These are phyloP conservation scores for Conchocele bisecta DNA, from an alignment of 2,888 invertebrate species.

Conservation along the genomic window DNA sequence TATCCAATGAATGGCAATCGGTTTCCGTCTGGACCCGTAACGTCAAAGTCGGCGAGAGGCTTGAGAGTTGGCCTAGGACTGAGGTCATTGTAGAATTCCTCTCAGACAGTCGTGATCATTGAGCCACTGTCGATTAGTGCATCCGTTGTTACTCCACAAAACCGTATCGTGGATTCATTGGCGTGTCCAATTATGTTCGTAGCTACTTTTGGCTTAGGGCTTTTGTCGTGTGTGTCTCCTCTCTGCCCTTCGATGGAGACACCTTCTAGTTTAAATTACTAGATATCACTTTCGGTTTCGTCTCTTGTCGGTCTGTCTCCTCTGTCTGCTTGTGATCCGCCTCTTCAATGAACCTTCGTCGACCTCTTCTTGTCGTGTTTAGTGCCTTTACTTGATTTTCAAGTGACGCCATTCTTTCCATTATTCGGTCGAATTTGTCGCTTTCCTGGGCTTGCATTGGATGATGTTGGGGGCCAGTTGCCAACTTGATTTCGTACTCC, in stretches of 20 bases:
- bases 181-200: not conserved
- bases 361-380: not conserved
- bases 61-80: not conserved
- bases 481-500: not conserved
- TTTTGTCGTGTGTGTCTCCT: not conserved
- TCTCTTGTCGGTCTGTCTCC: not conserved
- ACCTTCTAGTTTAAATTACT: not conserved
- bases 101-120: constrained; percentile 6
- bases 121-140: constrained; percentile 23
- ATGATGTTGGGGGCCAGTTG: not conserved
- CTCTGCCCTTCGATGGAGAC: constrained; percentile 6
- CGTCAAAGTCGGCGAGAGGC: not conserved
- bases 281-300: not conserved
- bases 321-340: no score
- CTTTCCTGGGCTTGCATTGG: not conserved
- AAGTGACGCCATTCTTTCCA: not conserved
- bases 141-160: not conserved
- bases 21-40: not conserved
- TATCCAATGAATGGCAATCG: constrained; percentile 11
- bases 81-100: not conserved
- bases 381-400: not conserved
- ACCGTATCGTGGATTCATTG: not conserved
- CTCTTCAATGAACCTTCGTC: not conserved
- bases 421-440: not conserved
- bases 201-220: not conserved